phyloP scores from a whole-genome alignment of 2,797 vertebrate genomes.

The Diglossa cyanea region DNA sequence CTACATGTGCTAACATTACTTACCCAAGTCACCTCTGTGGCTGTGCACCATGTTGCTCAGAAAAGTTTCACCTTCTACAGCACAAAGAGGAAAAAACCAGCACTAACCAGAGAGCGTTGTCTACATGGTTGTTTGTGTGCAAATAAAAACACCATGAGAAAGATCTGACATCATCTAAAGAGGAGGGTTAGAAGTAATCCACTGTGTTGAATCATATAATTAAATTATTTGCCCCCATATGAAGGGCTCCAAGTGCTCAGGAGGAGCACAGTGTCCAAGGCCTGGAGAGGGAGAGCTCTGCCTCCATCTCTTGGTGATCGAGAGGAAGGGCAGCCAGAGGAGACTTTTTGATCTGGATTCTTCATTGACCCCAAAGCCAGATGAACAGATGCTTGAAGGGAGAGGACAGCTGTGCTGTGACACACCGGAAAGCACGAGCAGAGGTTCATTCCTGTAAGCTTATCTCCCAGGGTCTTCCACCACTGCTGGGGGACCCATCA shows the following conservation, averaged over 20 bases:
- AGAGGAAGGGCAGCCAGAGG: neutral
- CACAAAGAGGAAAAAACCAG: neutral
- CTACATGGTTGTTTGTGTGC: too few species aligned
- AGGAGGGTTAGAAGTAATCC: neutral
- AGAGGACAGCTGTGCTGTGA: neutral
- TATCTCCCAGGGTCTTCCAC: neutral
- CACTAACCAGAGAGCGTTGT: fast-evolving
- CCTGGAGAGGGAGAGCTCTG: neutral
- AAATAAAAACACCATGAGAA: neutral
- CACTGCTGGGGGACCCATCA: neutral
- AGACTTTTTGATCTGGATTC: neutral
- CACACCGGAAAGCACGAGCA: fast-evolving
- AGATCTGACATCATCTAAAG: neutral
- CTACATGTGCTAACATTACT: neutral
- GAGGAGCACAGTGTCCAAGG: neutral
- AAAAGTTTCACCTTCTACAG: neutral
- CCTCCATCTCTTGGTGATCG: conserved; percentile 20
- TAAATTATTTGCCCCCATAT: neutral
- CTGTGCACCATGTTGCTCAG: neutral
- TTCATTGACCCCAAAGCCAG: neutral
- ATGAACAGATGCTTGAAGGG: neutral
- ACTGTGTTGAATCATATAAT: neutral
- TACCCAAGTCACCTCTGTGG: neutral
- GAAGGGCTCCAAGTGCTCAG: neutral
- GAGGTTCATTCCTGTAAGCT: neutral